Base-by-base conservation (phyloP, 2,113 vertebrate species). In the Callocephalon fimbriatum region DNA sequence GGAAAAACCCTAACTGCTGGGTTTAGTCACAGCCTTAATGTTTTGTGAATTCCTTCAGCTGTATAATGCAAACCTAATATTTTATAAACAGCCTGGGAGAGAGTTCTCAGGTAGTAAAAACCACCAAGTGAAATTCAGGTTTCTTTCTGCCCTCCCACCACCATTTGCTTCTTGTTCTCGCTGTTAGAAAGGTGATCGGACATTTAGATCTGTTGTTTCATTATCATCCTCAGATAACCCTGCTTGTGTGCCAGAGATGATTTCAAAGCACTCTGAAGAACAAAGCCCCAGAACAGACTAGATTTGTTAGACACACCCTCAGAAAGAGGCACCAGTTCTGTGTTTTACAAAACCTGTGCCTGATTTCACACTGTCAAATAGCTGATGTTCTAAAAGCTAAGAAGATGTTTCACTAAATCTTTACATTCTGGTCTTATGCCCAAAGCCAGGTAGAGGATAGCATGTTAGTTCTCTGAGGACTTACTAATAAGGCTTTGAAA, bases 1-100 rank as follows among this genome's bases (percentile, higher is more conserved):
- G 38, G 59, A 44, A 94, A 95, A 93, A 29, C 44, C 72, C n/a
- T 1, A 74, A 75, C 86, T 63, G 37, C 37, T 50, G 45, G 27
- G 25, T 95, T 94, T 74, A 93, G 75, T 73, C 63, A 89, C 77
- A 91, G 81, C 38, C 78, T 90, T 79, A 86, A 76, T 22, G 20
- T 67, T 89, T 75, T 73, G 72, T 88, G 70, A 94, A 96, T 92
- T 97, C 73, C 66, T 95, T 96, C 75, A 88, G 70, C 66, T 95
- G 75, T 47, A 50, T 72, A 96, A 90, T 15, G 35, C 81, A 93
- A 96, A 75, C 45, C 47, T 65, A 90, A 22, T 87, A 88, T 75
- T 90, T 94, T 93, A 95, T 68, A 90, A 89, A 88, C 47, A 96
- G 59, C 81, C 26, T 56, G 51, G 91, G 86, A 96, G n/a, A 80